phyloP scores from a whole-genome alignment of 1,140 invertebrate species.

The Chironomus tepperi region DNA sequence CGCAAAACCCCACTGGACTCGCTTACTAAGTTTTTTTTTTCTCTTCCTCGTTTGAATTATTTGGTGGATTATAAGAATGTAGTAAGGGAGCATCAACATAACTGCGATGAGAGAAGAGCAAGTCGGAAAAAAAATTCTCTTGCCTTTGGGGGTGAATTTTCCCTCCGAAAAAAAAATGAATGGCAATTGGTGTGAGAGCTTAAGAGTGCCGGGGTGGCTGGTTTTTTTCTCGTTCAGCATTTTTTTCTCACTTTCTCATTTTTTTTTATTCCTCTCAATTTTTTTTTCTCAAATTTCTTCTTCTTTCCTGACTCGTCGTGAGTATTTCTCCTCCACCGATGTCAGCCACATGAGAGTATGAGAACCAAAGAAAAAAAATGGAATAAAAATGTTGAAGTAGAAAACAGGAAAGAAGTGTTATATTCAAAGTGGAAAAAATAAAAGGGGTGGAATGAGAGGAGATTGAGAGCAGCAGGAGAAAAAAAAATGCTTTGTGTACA shows the following conservation, averaged over 20 bases:
- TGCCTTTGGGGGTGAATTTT: not conserved
- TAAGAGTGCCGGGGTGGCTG: not conserved
- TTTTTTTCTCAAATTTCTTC: not conserved
- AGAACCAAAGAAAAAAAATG: not conserved
- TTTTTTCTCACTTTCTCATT: not conserved
- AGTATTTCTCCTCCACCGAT: not conserved
- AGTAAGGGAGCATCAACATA: not conserved
- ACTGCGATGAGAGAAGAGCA: not conserved
- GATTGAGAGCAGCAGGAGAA: not conserved
- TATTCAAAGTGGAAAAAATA: constrained; percentile 3
- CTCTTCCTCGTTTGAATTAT: constrained; percentile 21
- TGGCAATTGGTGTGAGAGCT: not conserved
- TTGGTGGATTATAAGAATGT: constrained; percentile 21
- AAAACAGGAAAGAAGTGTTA: constrained; percentile 23
- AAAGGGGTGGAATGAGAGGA: not conserved
- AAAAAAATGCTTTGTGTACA: constrained; percentile 18
- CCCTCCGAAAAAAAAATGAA: not conserved
- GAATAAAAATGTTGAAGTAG: not conserved
- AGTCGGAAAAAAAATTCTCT: not conserved
- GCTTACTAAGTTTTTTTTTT: not conserved
- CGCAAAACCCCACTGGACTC: too few species aligned
- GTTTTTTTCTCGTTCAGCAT: not conserved
- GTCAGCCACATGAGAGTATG: not conserved
- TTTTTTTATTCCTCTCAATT: constrained; percentile 4
- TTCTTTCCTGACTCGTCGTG: not conserved